These are phyloP conservation scores for Harlomillsia oculata DNA, from an alignment of 1,140 invertebrate genomes.

Conservation along the genomic window DNA sequence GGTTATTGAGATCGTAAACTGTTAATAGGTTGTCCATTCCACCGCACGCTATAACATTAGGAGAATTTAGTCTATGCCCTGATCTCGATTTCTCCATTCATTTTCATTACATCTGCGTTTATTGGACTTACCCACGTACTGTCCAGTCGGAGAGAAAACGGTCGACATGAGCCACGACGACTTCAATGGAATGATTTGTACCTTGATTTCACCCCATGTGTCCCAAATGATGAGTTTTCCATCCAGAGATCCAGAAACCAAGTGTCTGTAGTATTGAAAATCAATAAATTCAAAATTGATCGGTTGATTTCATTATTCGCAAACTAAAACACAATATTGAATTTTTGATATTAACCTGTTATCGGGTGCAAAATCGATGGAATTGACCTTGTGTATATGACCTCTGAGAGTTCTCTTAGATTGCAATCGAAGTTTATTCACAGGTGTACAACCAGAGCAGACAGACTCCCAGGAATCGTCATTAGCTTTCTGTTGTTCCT, in stretches of 20 bases:
- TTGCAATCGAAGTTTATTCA: constrained; percentile 58
- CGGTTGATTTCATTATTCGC: too few relatives aligned
- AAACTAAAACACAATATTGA: too few relatives aligned
- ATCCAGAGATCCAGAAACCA: constrained; percentile 76
- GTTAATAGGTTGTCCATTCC: constrained; percentile 94
- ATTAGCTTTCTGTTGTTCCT: constrained; percentile 63
- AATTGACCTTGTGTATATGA: constrained; percentile 85
- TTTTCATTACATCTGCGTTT: too few relatives aligned
- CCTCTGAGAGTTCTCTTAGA: constrained; percentile 75
- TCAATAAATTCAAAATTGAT: too few relatives aligned
- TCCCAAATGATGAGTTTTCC: constrained; percentile 93
- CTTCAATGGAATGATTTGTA: constrained; percentile 74
- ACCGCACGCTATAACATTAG: constrained; percentile 62
- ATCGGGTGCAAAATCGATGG: constrained; percentile 77
- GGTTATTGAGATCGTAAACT: constrained; percentile 80
- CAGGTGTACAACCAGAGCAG: constrained; percentile 55
- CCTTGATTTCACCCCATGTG: constrained; percentile 85
- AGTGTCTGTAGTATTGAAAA: constrained; percentile 56
- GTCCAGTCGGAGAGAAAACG: constrained; percentile 73
- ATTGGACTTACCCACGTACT: constrained; percentile 65
- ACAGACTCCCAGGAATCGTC: constrained; percentile 62
- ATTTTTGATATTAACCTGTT: constrained; percentile 56
- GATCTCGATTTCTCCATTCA: too few relatives aligned
- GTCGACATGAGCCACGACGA: constrained; percentile 90
- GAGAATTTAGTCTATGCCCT: too few relatives aligned